A percentile compares a stretch with the other conserved stretches of the same genome.
Conservation (phyloP, 2,797 vertebrate species). For the Chlorospingus flavigularis region DNA sequence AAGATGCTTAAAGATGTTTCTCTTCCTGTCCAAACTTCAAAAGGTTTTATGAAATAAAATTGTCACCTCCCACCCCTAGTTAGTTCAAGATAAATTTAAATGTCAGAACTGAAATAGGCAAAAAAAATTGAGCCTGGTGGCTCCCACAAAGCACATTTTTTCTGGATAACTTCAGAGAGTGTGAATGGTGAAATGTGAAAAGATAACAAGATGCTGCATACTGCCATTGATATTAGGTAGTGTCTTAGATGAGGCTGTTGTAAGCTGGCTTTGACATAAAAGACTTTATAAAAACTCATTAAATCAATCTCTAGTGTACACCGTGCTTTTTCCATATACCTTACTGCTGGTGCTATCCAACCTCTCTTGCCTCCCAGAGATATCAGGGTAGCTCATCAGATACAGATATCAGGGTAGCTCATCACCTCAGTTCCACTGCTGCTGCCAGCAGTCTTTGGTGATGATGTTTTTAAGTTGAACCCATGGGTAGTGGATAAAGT, state of each 20-base stretch:
- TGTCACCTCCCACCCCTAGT: conserved; percentile 11
- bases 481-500: not conserved
- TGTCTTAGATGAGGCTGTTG: not conserved
- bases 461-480: not conserved
- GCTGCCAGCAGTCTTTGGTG: not conserved
- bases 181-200: not conserved
- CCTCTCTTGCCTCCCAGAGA: not conserved
- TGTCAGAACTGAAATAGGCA: not conserved
- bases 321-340: not conserved
- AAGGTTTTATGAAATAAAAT: conserved; percentile 19
- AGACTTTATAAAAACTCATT: not conserved
- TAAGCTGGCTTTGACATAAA: not conserved
- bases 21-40: not conserved
- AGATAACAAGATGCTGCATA: conserved; percentile 1
- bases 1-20: not conserved
- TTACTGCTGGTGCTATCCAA: not conserved
- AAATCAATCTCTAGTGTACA: not conserved
- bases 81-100: conserved; percentile 20
- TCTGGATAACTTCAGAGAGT: not conserved
- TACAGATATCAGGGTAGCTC: not conserved
- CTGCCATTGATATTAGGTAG: not conserved
- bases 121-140: not conserved
- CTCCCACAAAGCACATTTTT: not conserved
- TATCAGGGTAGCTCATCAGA: not conserved
- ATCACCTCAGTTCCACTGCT: not conserved